phyloP scores from a whole-genome alignment of 2,888 invertebrate genomes.

The Panorpa germanica region DNA sequence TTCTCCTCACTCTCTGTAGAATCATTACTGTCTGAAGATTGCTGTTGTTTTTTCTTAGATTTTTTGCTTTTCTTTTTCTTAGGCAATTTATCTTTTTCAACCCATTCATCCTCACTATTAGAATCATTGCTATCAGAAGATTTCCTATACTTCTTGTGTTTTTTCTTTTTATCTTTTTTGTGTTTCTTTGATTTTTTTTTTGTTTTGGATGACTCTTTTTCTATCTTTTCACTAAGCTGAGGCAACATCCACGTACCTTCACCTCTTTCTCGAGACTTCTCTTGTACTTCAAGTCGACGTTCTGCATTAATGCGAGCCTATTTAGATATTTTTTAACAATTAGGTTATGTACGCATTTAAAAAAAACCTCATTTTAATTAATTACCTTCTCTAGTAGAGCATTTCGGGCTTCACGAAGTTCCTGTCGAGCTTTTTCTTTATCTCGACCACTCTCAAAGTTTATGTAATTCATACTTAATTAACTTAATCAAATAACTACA shows the following conservation, averaged over 20 bases:
- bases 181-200: slow-evolving; percentile 20
- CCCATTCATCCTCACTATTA: slow-evolving; percentile 34
- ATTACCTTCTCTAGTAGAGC: slow-evolving; percentile 17
- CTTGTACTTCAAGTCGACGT: slow-evolving; percentile 14
- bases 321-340: not conserved
- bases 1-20: slow-evolving; percentile 4
- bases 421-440: slow-evolving; percentile 18
- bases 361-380: not conserved
- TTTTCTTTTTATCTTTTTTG: slow-evolving; percentile 19
- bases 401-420: slow-evolving; percentile 18
- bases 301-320: slow-evolving; percentile 18
- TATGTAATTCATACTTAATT: slow-evolving; percentile 18
- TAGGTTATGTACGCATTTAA: slow-evolving; percentile 2
- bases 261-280: slow-evolving; percentile 17
- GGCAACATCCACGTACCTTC: slow-evolving; percentile 20
- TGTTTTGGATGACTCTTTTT: slow-evolving; percentile 9
- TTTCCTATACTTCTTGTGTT: slow-evolving; percentile 14
- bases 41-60: slow-evolving; percentile 11
- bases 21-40: slow-evolving; percentile 12
- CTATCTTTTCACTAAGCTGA: slow-evolving; percentile 16
- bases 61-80: slow-evolving; percentile 12
- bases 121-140: slow-evolving; percentile 11
- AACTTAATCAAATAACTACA: not conserved
- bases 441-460: slow-evolving; percentile 20
- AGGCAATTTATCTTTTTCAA: slow-evolving; percentile 28